A percentile compares a stretch with the other conserved stretches of the same genome.
phyloP scores from a whole-genome alignment of 2,888 invertebrate genomes.

The Troilus luridus region DNA sequence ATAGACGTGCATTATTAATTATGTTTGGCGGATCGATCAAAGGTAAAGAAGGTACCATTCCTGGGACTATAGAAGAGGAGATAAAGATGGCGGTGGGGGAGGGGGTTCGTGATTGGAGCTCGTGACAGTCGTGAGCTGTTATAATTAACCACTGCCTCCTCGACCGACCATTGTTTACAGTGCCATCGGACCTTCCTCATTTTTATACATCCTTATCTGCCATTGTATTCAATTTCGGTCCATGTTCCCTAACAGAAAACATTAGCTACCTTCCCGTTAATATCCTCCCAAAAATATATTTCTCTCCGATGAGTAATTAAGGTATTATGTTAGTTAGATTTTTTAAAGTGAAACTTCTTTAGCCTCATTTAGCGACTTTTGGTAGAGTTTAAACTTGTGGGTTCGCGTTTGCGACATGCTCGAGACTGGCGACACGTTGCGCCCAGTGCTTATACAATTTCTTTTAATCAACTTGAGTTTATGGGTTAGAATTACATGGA shows the following conservation, averaged over 20 bases:
- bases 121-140: conserved; percentile 34
- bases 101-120: conserved; percentile 12
- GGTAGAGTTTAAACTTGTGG: no score
- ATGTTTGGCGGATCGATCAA: neutral
- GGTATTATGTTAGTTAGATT: no score
- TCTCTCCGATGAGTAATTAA: neutral
- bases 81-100: neutral
- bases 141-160: conserved; percentile 36
- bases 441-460: no score
- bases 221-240: conserved; percentile 19
- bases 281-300: neutral
- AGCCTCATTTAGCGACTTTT: no score
- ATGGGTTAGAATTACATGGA: no score
- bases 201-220: conserved; percentile 19
- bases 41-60: neutral
- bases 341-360: no score
- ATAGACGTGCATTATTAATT: neutral
- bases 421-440: no score
- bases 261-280: neutral
- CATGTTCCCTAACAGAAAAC: neutral
- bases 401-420: no score
- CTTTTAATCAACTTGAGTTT: no score
- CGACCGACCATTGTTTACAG: conserved; percentile 30
- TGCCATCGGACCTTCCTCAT: neutral
- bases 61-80: neutral